These are phyloP conservation scores for Nemurella pictetii DNA, from an alignment of 2,888 invertebrate species.

Conservation along the genomic window DNA sequence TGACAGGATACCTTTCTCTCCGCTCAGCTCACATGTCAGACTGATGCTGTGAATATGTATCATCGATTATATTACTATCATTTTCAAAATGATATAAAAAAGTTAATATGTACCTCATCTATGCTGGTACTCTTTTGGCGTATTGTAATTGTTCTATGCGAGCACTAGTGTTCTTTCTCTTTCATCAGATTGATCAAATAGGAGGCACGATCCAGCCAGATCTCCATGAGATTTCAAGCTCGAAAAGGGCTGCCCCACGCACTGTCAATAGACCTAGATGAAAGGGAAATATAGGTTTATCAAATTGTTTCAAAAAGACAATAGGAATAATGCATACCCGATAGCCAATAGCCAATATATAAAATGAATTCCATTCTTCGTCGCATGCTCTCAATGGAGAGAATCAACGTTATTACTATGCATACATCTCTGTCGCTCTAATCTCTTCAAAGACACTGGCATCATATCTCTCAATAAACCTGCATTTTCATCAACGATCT, in stretches of 20 bases:
- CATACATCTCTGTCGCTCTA: background rate
- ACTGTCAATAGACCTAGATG: background rate
- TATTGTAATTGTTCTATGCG: background rate
- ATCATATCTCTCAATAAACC: slow-evolving; percentile 18
- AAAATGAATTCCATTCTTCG: background rate
- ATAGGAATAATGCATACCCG: slow-evolving; percentile 28
- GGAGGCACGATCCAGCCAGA: background rate
- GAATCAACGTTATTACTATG: background rate
- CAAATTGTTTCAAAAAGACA: slow-evolving; percentile 32
- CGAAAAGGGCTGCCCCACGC: background rate
- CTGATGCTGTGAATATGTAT: slow-evolving; percentile 17
- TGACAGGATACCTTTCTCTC: slow-evolving; percentile 18
- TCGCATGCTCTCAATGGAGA: background rate
- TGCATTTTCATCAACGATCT: background rate
- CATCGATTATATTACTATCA: background rate
- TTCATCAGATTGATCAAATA: slow-evolving; percentile 13
- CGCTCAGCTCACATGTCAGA: background rate
- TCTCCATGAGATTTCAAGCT: background rate
- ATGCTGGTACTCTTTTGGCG: background rate
- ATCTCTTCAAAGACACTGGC: slow-evolving; percentile 14
- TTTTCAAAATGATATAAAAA: background rate
- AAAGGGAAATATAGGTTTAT: slow-evolving; percentile 22
- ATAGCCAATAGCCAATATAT: slow-evolving; percentile 29
- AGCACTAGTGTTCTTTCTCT: slow-evolving; percentile 14
- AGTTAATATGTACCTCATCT: background rate